Conservation (phyloP, 2,888 invertebrate genomes). For the Megaustenia siamemsis region DNA sequence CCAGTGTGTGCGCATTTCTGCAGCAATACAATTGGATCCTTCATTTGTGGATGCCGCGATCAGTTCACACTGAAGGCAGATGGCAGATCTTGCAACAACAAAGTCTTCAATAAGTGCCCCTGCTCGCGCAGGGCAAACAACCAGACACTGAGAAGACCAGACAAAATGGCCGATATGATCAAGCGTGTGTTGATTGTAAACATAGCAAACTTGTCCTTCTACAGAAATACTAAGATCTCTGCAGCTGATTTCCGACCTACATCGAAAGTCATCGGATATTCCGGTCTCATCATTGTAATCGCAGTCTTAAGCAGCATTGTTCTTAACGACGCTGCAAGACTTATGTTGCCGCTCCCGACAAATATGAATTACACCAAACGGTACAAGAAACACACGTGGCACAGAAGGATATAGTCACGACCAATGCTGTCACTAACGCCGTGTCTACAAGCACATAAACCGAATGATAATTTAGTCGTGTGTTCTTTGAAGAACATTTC, state of each 20-base stretch:
- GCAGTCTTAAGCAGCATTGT: neutral
- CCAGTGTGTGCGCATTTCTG: slow-evolving; percentile 13
- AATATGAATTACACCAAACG: too few relatives aligned
- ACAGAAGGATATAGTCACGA: too few relatives aligned
- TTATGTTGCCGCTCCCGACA: neutral
- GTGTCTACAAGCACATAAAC: too few relatives aligned
- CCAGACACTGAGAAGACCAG: neutral
- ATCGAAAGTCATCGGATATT: slow-evolving; percentile 23
- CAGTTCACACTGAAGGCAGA: slow-evolving; percentile 12
- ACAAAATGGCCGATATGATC: neutral
- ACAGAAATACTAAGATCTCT: slow-evolving; percentile 1
- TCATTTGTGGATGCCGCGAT: slow-evolving; percentile 30
- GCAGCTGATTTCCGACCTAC: neutral
- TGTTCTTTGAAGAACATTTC: too few relatives aligned
- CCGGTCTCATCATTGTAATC: neutral
- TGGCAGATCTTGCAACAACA: slow-evolving; percentile 16
- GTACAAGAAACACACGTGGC: too few relatives aligned
- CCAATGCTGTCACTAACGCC: too few relatives aligned
- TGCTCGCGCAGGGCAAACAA: neutral
- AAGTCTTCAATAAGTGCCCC: neutral
- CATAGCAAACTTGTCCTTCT: neutral
- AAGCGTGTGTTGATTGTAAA: neutral
- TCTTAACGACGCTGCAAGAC: neutral
- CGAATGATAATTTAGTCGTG: too few relatives aligned
- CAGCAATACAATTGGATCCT: slow-evolving; percentile 36